Evolutionary conservation across 2,797 vertebrate genomes (phyloP).

Genomic region (Lepilemur septentrionalis): DNA sequence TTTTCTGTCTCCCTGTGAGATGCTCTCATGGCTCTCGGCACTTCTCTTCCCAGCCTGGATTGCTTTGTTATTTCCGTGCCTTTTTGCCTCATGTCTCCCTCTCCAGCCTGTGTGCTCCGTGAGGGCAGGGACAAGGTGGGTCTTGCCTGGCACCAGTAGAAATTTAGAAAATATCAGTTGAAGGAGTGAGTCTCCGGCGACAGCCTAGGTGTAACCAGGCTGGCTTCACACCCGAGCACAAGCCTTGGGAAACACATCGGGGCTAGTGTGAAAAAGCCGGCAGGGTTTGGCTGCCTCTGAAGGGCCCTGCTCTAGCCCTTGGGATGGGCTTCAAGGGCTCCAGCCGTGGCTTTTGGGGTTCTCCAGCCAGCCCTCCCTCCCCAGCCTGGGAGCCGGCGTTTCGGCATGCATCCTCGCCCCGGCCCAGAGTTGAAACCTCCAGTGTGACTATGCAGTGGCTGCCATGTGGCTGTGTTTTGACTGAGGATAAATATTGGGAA

Average conservation of each 20-base stretch:
- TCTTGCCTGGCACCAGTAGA: background rate
- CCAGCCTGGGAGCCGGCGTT: accelerated
- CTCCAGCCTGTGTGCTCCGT: background rate
- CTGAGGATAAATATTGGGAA: background rate
- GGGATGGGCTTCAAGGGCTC: background rate
- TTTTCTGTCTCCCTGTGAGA: background rate
- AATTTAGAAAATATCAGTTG: background rate
- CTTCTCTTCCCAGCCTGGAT: background rate
- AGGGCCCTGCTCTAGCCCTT: too few relatives aligned
- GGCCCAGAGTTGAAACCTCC: background rate
- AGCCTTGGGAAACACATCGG: accelerated
- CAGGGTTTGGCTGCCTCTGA: background rate
- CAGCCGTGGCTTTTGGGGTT: background rate
- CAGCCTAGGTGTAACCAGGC: accelerated
- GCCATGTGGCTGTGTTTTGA: accelerated
- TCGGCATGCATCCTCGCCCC: background rate
- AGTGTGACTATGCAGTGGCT: background rate
- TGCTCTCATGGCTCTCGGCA: background rate
- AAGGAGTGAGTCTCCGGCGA: background rate
- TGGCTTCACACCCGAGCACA: accelerated
- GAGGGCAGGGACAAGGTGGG: background rate
- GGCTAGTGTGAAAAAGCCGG: background rate
- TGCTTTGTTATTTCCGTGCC: background rate
- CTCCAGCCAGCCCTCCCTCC: background rate
- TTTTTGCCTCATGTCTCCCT: background rate